Percentiles rank a stretch among this genome's conserved stretches.
These are phyloP conservation scores for Coecobrya sp. DNA, from an alignment of 2,888 invertebrate species.

Conservation along the genomic window DNA sequence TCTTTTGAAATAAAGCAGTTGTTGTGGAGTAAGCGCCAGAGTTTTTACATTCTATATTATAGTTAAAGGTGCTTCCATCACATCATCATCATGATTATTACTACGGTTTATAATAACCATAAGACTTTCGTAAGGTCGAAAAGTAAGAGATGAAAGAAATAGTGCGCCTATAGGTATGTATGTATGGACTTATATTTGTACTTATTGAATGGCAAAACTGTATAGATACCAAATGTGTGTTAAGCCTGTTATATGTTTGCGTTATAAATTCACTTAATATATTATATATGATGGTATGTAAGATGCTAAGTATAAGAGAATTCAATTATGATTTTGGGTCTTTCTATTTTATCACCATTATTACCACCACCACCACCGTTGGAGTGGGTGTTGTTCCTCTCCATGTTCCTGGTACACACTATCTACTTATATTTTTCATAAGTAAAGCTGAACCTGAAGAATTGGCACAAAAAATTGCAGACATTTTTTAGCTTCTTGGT, in stretches of 20 bases:
- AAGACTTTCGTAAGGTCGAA: neutral
- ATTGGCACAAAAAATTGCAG: too few relatives aligned
- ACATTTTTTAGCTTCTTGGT: neutral
- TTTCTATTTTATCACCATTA: slow-evolving; percentile 36
- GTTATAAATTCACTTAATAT: too few relatives aligned
- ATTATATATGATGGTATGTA: too few relatives aligned
- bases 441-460: neutral
- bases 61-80: slow-evolving; percentile 6
- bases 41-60: neutral
- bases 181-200: neutral
- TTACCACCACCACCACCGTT: neutral
- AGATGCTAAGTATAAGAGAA: slow-evolving; percentile 4
- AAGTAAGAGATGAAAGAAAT: neutral
- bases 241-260: too few relatives aligned
- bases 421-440: neutral
- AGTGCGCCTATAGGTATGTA: neutral
- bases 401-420: neutral
- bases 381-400: neutral
- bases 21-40: neutral
- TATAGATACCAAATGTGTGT: too few relatives aligned
- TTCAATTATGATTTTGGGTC: slow-evolving; percentile 69
- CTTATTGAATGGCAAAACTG: too few relatives aligned
- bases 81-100: slow-evolving; percentile 12
- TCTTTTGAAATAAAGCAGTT: neutral
- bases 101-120: neutral